Evolutionary conservation across 2,888 invertebrate genomes (phyloP), one percentile per base, ranked within the genome.

Genomic region (Sminthurinus aureus): DNA sequence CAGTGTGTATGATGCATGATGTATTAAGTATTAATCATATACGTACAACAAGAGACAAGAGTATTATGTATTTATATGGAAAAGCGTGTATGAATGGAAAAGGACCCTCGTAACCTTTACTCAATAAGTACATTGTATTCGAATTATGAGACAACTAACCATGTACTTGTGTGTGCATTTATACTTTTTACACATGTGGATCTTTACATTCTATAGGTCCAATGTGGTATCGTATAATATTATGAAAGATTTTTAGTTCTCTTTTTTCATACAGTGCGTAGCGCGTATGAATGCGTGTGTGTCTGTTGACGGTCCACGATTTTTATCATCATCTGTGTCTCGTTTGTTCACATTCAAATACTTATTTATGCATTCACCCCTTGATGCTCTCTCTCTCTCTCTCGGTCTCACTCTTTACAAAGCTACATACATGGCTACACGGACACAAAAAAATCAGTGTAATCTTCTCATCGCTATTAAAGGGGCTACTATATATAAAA

Each of bases 391-490:
- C 15, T 24, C 73, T 73, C 24, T 38, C 38, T 69, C 79, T 78
- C n/a, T 15, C 15, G 1, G 26, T 73, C 24, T 38, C 38, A 38
- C 38, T 38, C 1, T 6, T 38, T 38, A 38, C 38, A 38, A 38
- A 38, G 38, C 38, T 38, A 38, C 38, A 38, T 38, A 38, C 38
- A 38, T 38, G 38, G 38, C 1, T 38, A 38, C 38, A 38, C n/a
- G n/a, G n/a, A 66, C 11, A 76, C 22, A 22, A 78, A 79, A 79
- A 79, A 79, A 79, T 50, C 26, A 67, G 18, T 51, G n/a, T 69
- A 69, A 79, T 79, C 69, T 79, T 79, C 50, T 69, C 69, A 79
- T 79, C 79, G 51, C 79, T 79, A 79, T 79, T 79, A 79, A 67
- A 38, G 38, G 66, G 79, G 79, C 79, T 79, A 79, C 79, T 79